Evolutionary conservation across 2,113 vertebrate species (phyloP), one percentile per base, ranked within the genome.

Genomic region (Leptobrachium leishanense): DNA sequence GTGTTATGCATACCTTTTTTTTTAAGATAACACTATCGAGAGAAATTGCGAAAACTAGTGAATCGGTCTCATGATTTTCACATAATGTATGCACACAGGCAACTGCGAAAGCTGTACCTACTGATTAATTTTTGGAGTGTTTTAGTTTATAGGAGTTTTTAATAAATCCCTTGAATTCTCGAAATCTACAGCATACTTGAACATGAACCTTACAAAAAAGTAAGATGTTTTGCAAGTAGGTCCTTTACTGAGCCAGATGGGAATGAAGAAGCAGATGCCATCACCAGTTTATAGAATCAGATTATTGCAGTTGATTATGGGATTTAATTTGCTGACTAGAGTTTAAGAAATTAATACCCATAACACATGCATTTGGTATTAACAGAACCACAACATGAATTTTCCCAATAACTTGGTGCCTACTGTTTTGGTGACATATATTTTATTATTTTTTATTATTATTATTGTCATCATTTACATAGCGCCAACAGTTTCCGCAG

Each of bases 11-110:
- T 31, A 31, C 20, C 20, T 31, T 31, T 31, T 31, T 31, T 31
- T 31, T 31, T 31, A 31, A 31, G 20, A 31, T 31, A 31, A 31
- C 20, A 31, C 20, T 31, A 31, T 31, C 20, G 20, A 50, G 8
- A 50, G 4, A 50, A 8, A 5, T 50, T 50, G 4, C 8, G 46
- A 50, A 8, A 50, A 50, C 46, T 50, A 50, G 46, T 50, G 46
- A 50, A 50, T 4, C 8, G 4, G 8, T 50, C 46, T 50, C 4
- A 8, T 31, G 20, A 31, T 31, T 31, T 31, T 8, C 46, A 2
- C 12, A 5, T 68, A 43, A 68, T 68, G 65, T 68, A 68, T 68
- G 65, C 40, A 68, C 4, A 11, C 65, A 43, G 65, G 65, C 40
- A 68, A 68, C 42, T 9, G 2, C 43, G 39, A 68, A 68, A 43